These are phyloP conservation scores for Merops nubicus DNA, from an alignment of 2,113 vertebrate genomes.

Conservation along the genomic window DNA sequence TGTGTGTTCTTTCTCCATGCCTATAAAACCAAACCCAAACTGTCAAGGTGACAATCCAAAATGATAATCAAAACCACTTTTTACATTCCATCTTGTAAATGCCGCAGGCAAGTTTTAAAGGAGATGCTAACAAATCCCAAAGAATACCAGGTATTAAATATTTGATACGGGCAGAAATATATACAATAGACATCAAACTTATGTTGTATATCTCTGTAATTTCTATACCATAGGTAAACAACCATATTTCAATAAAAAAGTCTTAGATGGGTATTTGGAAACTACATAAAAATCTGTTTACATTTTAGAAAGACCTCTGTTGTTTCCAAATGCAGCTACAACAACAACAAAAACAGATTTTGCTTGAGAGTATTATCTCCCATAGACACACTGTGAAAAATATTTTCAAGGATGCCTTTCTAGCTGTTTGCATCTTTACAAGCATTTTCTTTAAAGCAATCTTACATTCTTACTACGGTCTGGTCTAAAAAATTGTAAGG, in stretches of 20 bases:
- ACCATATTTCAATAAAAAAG: slow-evolving; percentile 46
- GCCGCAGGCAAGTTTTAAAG: slow-evolving; percentile 83
- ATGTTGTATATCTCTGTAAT: slow-evolving; percentile 59
- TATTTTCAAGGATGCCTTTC: slow-evolving; percentile 51
- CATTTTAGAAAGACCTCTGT: slow-evolving; percentile 40
- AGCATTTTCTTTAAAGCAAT: slow-evolving; percentile 33
- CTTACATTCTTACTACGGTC: slow-evolving; percentile 11
- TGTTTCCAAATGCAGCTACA: slow-evolving; percentile 16
- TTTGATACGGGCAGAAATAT: slow-evolving; percentile 79
- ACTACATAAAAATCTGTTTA: slow-evolving; percentile 59
- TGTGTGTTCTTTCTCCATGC: slow-evolving; percentile 73
- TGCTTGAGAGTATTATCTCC: slow-evolving; percentile 27
- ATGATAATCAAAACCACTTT: slow-evolving; percentile 85
- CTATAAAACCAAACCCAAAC: slow-evolving; percentile 78
- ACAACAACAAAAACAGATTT: slow-evolving; percentile 11
- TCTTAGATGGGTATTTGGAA: slow-evolving; percentile 35
- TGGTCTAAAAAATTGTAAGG: slow-evolving; percentile 35
- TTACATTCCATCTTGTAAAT: slow-evolving; percentile 82
- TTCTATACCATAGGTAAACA: slow-evolving; percentile 64
- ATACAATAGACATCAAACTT: slow-evolving; percentile 73
- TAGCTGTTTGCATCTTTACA: slow-evolving; percentile 11
- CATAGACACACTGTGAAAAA: not conserved
- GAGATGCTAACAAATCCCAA: slow-evolving; percentile 85
- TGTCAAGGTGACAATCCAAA: slow-evolving; percentile 86
- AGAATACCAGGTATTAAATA: slow-evolving; percentile 82